Evolutionary conservation across 2,113 vertebrate genomes (phyloP).

Genomic region (Myotis lucifugus): DNA sequence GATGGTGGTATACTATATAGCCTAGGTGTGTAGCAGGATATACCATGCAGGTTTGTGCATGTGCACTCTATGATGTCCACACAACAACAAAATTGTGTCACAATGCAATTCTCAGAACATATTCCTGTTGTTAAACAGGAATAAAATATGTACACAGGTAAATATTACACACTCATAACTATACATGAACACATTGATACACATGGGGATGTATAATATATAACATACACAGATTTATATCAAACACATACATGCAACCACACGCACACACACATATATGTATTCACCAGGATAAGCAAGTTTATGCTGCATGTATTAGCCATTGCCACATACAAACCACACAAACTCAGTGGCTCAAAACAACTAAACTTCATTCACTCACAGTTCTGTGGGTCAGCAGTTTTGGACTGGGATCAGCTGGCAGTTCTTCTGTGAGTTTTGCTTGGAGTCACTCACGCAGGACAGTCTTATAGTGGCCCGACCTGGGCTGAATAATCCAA

Average conservation of each 20-base stretch:
- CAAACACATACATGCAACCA: background rate
- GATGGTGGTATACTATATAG: no score
- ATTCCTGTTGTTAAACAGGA: background rate
- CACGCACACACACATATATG: rapidly evolving
- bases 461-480: background rate
- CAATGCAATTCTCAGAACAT: background rate
- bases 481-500: background rate
- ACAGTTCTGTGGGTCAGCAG: background rate
- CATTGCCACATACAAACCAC: background rate
- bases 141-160: background rate
- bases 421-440: background rate
- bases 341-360: background rate
- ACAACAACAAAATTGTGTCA: background rate
- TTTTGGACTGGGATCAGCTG: background rate
- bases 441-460: no score
- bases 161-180: background rate
- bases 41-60: background rate
- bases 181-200: background rate
- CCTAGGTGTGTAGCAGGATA: background rate
- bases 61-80: background rate
- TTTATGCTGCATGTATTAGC: background rate
- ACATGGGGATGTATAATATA: background rate
- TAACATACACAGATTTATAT: background rate
- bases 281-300: background rate
- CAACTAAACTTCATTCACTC: background rate